Evolutionary conservation across 2,888 invertebrate species (phyloP).

Genomic region (Sphaeridia pumilis): DNA sequence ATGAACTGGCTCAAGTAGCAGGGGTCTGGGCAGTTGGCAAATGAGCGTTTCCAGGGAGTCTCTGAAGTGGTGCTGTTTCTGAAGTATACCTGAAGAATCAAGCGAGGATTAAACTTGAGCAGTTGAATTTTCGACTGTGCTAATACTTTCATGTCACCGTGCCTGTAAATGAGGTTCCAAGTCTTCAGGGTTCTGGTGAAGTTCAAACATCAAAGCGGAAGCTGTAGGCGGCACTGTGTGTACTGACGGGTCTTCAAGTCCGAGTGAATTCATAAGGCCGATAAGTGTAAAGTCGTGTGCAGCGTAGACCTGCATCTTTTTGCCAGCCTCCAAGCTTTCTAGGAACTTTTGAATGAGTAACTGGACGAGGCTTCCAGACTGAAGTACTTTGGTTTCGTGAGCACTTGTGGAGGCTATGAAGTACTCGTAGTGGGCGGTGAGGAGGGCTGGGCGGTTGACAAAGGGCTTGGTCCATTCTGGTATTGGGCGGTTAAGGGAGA

Average conservation of each 20-base stretch:
- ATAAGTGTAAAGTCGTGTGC: not conserved
- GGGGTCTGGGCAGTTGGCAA: not conserved
- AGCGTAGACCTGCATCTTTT: not conserved
- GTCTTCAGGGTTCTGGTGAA: not conserved
- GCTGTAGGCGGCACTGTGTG: not conserved
- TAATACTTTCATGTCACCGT: not conserved
- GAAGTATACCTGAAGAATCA: not conserved
- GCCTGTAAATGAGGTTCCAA: not conserved
- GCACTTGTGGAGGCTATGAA: not conserved
- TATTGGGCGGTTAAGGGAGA: not conserved
- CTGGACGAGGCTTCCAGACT: not conserved
- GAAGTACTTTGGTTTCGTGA: not conserved
- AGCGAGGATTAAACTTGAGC: no score
- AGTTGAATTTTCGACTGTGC: no score
- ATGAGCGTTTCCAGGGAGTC: not conserved
- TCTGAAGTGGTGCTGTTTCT: not conserved
- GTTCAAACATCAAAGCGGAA: not conserved
- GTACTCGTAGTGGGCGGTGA: not conserved
- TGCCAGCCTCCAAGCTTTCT: not conserved
- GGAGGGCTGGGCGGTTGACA: not conserved
- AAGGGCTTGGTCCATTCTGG: not conserved
- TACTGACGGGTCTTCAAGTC: not conserved
- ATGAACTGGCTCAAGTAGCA: not conserved
- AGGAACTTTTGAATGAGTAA: not conserved
- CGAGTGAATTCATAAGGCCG: not conserved